These are phyloP conservation scores for Petroica traversi DNA, from an alignment of 2,113 vertebrate species.

Conservation along the genomic window DNA sequence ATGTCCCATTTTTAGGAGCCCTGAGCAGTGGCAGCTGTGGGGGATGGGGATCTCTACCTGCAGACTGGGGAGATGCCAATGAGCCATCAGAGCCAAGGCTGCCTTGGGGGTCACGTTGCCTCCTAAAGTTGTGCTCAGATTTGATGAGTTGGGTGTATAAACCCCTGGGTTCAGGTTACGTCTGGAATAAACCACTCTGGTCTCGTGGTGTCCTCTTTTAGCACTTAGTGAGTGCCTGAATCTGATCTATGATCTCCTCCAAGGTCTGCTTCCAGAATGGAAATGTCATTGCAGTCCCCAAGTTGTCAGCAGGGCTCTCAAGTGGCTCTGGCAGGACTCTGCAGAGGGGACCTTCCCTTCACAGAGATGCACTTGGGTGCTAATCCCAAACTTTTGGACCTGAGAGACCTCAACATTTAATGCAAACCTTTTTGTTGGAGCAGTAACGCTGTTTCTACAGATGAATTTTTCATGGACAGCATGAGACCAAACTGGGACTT, in stretches of 20 bases:
- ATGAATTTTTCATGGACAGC: accelerated
- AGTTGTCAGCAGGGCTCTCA: accelerated
- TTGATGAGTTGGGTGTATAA: accelerated
- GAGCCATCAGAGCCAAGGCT: background rate
- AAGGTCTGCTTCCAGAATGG: background rate
- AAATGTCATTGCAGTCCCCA: background rate
- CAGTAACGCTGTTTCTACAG: accelerated
- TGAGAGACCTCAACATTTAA: accelerated
- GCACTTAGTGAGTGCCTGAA: background rate
- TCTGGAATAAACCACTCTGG: background rate
- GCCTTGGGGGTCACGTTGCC: accelerated
- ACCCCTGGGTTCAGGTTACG: background rate
- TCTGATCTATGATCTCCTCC: background rate
- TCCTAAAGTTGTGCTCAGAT: background rate
- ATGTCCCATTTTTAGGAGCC: background rate
- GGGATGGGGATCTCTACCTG: accelerated
- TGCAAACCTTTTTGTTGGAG: background rate
- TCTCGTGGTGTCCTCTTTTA: background rate
- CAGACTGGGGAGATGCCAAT: accelerated
- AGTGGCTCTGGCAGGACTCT: background rate
- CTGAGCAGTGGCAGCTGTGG: background rate
- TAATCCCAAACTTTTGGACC: accelerated
- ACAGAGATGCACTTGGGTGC: accelerated
- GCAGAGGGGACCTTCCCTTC: accelerated
- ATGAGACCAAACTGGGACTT: accelerated